A percentile compares a stretch with the other conserved stretches of the same genome.
phyloP scores from a whole-genome alignment of 2,797 vertebrate genomes.

The Chromis chromis region DNA sequence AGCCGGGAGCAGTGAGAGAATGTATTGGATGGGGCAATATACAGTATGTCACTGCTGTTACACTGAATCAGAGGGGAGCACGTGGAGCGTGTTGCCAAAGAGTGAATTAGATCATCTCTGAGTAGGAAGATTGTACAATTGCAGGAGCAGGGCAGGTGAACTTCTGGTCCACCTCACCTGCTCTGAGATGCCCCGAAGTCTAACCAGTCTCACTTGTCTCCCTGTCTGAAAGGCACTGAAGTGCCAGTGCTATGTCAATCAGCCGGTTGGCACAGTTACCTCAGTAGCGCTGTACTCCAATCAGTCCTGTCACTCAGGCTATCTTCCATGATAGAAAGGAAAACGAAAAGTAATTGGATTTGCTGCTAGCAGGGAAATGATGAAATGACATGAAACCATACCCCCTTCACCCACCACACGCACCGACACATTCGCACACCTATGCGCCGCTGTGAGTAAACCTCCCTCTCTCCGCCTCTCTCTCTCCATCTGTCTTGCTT shows the following conservation, averaged over 20 bases:
- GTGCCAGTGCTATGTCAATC: conserved; percentile 74
- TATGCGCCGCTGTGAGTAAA: conserved; percentile 47
- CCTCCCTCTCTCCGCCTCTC: conserved; percentile 17
- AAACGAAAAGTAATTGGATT: conserved; percentile 80
- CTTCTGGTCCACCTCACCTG: conserved; percentile 54
- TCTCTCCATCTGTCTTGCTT: conserved; percentile 47
- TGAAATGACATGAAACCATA: conserved; percentile 79
- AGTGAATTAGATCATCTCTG: conserved; percentile 37
- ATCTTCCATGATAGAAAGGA: conserved; percentile 77
- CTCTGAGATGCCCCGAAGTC: conserved; percentile 58
- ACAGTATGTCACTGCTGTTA: conserved; percentile 7
- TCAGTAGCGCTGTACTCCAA: conserved; percentile 58
- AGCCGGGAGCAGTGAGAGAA: conserved; percentile 1
- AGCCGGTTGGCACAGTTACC: conserved; percentile 72
- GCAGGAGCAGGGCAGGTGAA: conserved; percentile 41
- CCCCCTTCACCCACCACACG: conserved; percentile 41
- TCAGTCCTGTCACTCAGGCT: conserved; percentile 76
- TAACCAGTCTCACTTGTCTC: conserved; percentile 62
- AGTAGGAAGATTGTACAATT: conserved; percentile 38
- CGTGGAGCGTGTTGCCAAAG: conserved; percentile 17
- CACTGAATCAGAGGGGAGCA: conserved; percentile 13
- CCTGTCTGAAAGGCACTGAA: conserved; percentile 60
- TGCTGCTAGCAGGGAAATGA: conserved; percentile 80
- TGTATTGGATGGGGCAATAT: background rate
- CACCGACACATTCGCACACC: conserved; percentile 41